Evolutionary conservation across 2,888 invertebrate species (phyloP), one percentile per base, ranked within the genome.

Genomic region (Nomada flava): DNA sequence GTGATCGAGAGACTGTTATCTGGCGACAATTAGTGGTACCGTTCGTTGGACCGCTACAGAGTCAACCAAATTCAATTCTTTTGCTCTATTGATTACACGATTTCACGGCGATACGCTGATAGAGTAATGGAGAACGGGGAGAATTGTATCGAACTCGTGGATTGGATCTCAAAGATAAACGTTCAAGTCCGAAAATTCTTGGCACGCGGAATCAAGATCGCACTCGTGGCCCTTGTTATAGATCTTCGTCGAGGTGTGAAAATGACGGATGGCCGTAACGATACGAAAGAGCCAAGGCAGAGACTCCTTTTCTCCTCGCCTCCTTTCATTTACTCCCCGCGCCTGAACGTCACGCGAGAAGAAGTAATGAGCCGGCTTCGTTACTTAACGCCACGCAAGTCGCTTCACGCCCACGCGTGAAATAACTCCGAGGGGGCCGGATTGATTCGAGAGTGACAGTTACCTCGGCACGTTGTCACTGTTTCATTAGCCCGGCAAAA

Each of bases 221-320:
- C 77, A 74, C 81, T 75, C 76, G 53, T 59, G 68, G 18, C 67
- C 55, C 47, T 65, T 82, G 82, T 86, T 80, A 83, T 89, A 84
- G 86, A 85, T 87, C 88, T 86, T 86, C 85, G 86, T 77, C 76
- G 84, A 91, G 89, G 89, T 89, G 90, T 89, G 90, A 91, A 90
- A 91, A 90, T 90, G 91, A 91, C 87, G 90, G 85, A 90, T 88
- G 87, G 86, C 82, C 83, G 78, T 83, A 86, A 83, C 84, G 83
- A 87, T 84, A 84, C 81, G 87, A 76, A 73, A 83, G 76, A 68
- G 76, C 53, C 72, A 70, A 18, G 64, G 52, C 59, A 70, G 76
- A 77, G 67, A 75, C 77, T 69, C 84, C 80, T 87, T 85, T 79
- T 55, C 79, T 63, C 65, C 86, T 80, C 76, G 85, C 74, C 76